A percentile compares a stretch with the other conserved stretches of the same genome.
Evolutionary conservation across 2,888 invertebrate species (phyloP).

Genomic region (Lypha dubia): DNA sequence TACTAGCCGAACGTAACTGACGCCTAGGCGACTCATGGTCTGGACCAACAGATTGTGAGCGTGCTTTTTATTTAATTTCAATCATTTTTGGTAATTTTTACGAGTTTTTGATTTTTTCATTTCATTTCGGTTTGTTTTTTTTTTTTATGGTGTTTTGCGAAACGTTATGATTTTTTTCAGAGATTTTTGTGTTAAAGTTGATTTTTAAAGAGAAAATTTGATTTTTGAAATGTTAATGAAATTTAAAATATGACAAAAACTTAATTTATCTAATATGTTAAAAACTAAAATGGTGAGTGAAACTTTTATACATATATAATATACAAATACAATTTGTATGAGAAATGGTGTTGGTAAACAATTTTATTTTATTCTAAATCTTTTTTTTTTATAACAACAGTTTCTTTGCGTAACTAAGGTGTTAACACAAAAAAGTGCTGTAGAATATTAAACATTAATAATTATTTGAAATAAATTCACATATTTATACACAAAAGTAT

Average conservation of each 20-base stretch:
- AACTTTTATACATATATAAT: neutral
- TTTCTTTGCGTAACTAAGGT: constrained; percentile 35
- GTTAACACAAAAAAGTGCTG: constrained; percentile 34
- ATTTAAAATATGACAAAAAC: constrained; percentile 55
- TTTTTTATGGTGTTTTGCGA: neutral
- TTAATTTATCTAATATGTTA: constrained; percentile 60
- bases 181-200: constrained; percentile 25
- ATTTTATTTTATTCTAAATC: neutral
- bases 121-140: too few relatives aligned
- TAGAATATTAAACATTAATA: constrained; percentile 22
- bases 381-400: neutral
- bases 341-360: constrained; percentile 20
- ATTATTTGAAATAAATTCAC: constrained; percentile 37
- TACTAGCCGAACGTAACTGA: constrained; percentile 85
- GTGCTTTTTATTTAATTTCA: constrained; percentile 82
- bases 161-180: constrained; percentile 40
- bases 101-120: constrained; percentile 2
- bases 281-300: constrained; percentile 63
- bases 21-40: constrained; percentile 91
- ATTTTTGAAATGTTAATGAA: constrained; percentile 67
- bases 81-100: constrained; percentile 12
- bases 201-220: constrained; percentile 66
- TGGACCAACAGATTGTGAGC: constrained; percentile 89
- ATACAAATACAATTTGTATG: constrained; percentile 30
- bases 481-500: too few relatives aligned